Evolutionary conservation across 53 echinoderm and acorn worm species (phyloP).

Genomic region (Glandiceps talaboti): DNA sequence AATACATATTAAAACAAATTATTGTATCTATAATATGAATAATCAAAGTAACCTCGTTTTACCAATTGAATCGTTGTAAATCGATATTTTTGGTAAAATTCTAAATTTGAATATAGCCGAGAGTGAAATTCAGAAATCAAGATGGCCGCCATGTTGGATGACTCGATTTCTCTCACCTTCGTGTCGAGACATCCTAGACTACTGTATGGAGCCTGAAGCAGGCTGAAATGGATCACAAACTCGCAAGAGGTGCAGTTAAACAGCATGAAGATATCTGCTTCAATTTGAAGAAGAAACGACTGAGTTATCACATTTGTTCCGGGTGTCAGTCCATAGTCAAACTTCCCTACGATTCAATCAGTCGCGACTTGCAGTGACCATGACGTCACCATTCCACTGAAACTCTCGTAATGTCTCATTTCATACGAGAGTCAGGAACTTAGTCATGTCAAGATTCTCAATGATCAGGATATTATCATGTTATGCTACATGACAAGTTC

Average conservation of each 20-base stretch:
- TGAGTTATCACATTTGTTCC: background rate
- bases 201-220: slow-evolving; percentile 3
- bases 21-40: no score
- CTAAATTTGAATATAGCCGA: background rate
- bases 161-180: slow-evolving; percentile 51
- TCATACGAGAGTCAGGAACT: background rate
- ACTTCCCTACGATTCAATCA: background rate
- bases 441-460: no score
- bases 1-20: no score
- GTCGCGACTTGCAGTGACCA: background rate
- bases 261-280: background rate
- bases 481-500: no score
- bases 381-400: background rate
- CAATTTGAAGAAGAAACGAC: no score
- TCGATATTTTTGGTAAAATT: no score
- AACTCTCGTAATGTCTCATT: background rate
- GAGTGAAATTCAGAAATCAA: background rate
- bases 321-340: background rate
- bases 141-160: slow-evolving; percentile 1
- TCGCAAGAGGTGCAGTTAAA: background rate
- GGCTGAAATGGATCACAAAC: background rate
- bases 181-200: slow-evolving; percentile 97
- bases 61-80: no score
- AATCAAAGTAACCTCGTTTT: no score
- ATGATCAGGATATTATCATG: no score